Evolutionary conservation across 1,140 invertebrate genomes (phyloP).

Genomic region (Acromyrmex charruanus): DNA sequence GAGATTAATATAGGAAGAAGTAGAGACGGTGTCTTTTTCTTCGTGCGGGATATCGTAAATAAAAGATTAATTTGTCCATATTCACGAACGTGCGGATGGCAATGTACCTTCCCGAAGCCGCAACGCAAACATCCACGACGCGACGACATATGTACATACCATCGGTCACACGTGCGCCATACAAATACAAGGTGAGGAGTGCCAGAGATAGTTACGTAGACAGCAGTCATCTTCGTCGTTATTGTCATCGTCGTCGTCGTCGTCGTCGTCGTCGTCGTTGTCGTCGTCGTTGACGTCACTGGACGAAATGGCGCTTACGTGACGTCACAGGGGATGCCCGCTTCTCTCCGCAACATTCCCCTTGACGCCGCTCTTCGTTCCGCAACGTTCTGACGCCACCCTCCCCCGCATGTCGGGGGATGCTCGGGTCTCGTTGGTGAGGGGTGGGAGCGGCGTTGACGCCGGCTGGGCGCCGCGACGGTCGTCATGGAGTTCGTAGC

Average conservation of each 20-base stretch:
- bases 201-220: conserved; percentile 55
- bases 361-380: conserved; percentile 61
- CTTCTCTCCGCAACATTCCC: conserved; percentile 63
- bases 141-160: conserved; percentile 20
- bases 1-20: neutral
- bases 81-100: neutral
- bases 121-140: conserved; percentile 1
- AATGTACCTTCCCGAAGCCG: conserved; percentile 3
- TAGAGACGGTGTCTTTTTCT: neutral
- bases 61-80: conserved; percentile 28
- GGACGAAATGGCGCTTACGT: conserved; percentile 83
- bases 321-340: conserved; percentile 82
- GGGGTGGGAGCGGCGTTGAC: conserved; percentile 18
- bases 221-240: conserved; percentile 70
- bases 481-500: conserved; percentile 48
- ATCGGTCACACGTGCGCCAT: conserved; percentile 39
- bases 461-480: conserved; percentile 63
- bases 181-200: conserved; percentile 49
- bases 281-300: conserved; percentile 82
- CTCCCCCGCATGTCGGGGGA: conserved; percentile 53
- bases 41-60: neutral
- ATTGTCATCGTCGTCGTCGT: conserved; percentile 71
- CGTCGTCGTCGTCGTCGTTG: conserved; percentile 73
- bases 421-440: conserved; percentile 32
- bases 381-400: conserved; percentile 66